Base-by-base conservation (phyloP, 2,113 vertebrate species). In the Protobothrops mucrosquamatus region DNA sequence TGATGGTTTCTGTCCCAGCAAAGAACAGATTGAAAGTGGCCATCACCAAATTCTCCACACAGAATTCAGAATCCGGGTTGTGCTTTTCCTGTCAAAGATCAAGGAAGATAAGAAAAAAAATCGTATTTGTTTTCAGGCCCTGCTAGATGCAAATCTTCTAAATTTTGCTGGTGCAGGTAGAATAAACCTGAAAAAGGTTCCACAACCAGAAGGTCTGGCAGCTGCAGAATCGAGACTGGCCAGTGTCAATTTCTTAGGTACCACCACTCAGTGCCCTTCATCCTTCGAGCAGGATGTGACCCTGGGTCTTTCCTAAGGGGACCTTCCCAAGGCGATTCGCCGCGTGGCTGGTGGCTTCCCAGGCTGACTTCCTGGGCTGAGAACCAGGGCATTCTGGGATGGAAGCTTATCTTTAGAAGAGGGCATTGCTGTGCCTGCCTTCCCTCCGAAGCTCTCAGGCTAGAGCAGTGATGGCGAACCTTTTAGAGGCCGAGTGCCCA, bases 21-120 rank as follows among this genome's bases (percentile, higher is more conserved):
- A 95, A 94, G 93, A 95, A 96, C 20, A 96, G 86, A 29, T 96
- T 93, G 69, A 95, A 92, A 1, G 86, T 64, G 9, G 92, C n/a
- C 46, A 93, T 90, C 23, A 92, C 92, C 55, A 96, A 34, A 64
- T 96, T 96, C 22, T 92, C 69, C 48, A 93, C n/a, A 74, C 59
- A 86, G 55, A 92, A 95, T 87, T 95, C 94, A 1, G 91, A 81
- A 59, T 39, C 29, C 4, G 54, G 74, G 4, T 89, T 48, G 6
- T 89, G 39, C 20, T 93, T 59, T 90, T 81, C 96, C 94, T 92
- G 57, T 81, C 48, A 92, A 69, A 81, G 89, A 64, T 51, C 91
- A 92, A 34, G 91, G 91, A 15, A n/a, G n/a, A 20, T 3, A 18
- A 39, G n/a, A 34, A 34, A 74, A 74, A 74, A 74, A 34, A 15